Evolutionary conservation across 1,140 invertebrate species (phyloP).

Genomic region (Nephila pilipes): DNA sequence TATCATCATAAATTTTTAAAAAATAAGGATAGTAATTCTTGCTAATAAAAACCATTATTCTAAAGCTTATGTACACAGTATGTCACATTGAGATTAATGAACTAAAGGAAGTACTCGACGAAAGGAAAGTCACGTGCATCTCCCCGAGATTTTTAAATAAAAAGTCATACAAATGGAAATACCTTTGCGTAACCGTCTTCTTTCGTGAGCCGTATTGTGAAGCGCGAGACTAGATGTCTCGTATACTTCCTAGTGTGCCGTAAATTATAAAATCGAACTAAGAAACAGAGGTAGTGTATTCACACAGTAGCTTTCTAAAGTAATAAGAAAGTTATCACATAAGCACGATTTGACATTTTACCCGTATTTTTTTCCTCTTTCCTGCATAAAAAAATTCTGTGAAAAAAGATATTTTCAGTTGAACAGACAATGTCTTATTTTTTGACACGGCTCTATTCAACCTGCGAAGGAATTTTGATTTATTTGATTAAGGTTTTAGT

Average conservation of each 20-base stretch:
- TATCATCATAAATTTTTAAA: too few relatives aligned
- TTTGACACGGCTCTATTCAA: constrained; percentile 3
- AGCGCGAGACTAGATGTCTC: constrained; percentile 4
- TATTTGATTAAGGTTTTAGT: constrained; percentile 37
- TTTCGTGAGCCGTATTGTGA: constrained; percentile 24
- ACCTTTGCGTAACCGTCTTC: background rate
- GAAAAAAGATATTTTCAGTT: constrained; percentile 40
- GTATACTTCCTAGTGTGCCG: constrained; percentile 9
- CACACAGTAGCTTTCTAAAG: constrained; percentile 25
- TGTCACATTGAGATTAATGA: background rate
- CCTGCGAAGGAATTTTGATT: background rate
- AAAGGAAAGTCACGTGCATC: constrained; percentile 7
- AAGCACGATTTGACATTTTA: constrained; percentile 60
- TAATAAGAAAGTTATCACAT: constrained; percentile 65
- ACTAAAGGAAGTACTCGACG: background rate
- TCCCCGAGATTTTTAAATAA: background rate
- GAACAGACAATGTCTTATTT: constrained; percentile 70
- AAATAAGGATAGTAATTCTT: too few relatives aligned
- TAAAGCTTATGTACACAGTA: too few relatives aligned
- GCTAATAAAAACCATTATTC: too few relatives aligned
- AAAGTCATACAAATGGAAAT: constrained; percentile 42
- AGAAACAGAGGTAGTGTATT: background rate
- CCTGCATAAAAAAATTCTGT: constrained; percentile 34
- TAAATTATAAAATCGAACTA: constrained; percentile 59
- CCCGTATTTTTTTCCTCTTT: constrained; percentile 24